A percentile compares a stretch with the other conserved stretches of the same genome.
Evolutionary conservation across 1,140 invertebrate species (phyloP).

Genomic region (Lysiphlebus fabarum): DNA sequence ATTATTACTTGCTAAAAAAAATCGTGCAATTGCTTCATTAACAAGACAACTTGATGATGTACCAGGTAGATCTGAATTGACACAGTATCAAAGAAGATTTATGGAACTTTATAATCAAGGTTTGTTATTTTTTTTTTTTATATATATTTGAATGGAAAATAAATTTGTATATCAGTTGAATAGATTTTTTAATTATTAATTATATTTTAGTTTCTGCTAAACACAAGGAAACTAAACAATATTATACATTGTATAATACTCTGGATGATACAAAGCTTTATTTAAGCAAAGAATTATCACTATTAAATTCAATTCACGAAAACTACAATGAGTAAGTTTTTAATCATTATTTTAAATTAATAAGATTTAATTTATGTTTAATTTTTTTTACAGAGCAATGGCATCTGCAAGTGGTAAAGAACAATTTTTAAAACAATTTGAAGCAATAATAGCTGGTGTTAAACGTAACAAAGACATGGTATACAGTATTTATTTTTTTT

Average conservation of each 20-base stretch:
- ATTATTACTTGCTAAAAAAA: conserved; percentile 73
- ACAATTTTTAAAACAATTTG: conserved; percentile 85
- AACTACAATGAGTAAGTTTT: conserved; percentile 77
- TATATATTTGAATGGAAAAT: conserved; percentile 5
- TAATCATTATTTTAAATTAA: conserved; percentile 3
- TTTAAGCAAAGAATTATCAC: conserved; percentile 83
- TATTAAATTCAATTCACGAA: conserved; percentile 92
- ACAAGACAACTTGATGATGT: conserved; percentile 84
- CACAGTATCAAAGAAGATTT: conserved; percentile 93
- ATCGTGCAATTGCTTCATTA: conserved; percentile 75
- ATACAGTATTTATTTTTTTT: conserved; percentile 21
- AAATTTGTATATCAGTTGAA: neutral
- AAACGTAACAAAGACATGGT: conserved; percentile 79
- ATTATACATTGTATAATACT: conserved; percentile 94
- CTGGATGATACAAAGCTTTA: conserved; percentile 91
- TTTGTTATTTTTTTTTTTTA: conserved; percentile 42
- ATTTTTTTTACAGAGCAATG: conserved; percentile 61
- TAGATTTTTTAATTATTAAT: conserved; percentile 3
- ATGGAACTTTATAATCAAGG: conserved; percentile 95
- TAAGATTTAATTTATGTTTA: conserved; percentile 19
- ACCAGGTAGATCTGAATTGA: conserved; percentile 85
- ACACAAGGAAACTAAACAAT: conserved; percentile 95
- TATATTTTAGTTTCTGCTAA: conserved; percentile 76
- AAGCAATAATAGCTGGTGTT: conserved; percentile 81
- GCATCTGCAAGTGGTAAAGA: conserved; percentile 67